Conservation (phyloP, 2,113 vertebrate genomes). For the Sebastes fasciatus region DNA sequence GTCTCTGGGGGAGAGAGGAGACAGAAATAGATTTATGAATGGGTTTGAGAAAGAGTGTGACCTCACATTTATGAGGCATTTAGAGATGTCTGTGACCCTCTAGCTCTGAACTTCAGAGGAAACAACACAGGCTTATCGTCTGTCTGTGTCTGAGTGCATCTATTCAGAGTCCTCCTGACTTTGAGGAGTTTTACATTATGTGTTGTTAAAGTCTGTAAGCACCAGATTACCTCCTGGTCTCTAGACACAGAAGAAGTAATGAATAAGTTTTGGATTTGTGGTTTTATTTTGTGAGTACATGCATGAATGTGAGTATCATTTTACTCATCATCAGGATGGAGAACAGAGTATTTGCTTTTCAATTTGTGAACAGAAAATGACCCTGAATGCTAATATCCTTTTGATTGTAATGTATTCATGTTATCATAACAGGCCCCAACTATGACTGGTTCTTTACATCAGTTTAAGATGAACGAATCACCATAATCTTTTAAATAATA, state of each 20-base stretch:
- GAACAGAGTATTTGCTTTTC: not conserved
- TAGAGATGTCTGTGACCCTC: conserved; percentile 17
- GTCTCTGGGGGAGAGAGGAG: conserved; percentile 73
- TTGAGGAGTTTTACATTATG: not conserved
- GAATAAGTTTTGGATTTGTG: not conserved
- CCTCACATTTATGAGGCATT: conserved; percentile 7
- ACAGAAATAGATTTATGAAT: conserved; percentile 5
- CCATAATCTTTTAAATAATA: no score
- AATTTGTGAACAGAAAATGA: not conserved
- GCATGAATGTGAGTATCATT: not conserved
- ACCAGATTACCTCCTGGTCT: not conserved
- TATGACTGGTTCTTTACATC: not conserved
- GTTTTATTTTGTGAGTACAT: not conserved
- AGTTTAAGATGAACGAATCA: no score
- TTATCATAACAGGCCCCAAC: not conserved
- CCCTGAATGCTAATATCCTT: not conserved
- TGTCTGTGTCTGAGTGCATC: not conserved
- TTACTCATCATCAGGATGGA: not conserved
- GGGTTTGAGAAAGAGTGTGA: not conserved
- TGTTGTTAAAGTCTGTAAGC: not conserved
- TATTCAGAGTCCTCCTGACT: not conserved
- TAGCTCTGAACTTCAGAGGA: not conserved
- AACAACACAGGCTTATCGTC: conserved; percentile 7
- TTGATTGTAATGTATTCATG: not conserved
- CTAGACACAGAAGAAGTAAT: not conserved